Percentiles rank a stretch among this genome's conserved stretches.
Evolutionary conservation across 23 tunicate species (phyloP).

Genomic region (Trididemnum miniatum): DNA sequence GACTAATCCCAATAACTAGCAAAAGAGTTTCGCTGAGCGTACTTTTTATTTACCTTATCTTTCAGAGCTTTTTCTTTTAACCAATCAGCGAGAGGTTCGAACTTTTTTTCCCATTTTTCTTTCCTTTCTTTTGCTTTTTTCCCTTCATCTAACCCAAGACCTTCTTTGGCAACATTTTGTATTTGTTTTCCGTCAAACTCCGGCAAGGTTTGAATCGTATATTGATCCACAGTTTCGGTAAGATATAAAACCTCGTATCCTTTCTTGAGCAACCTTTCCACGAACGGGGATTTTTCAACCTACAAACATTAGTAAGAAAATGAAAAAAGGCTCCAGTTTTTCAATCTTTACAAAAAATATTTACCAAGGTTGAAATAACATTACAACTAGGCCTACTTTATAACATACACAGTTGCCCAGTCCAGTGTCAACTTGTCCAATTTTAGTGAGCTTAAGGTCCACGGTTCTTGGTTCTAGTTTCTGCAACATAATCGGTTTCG

Average conservation of each 20-base stretch:
- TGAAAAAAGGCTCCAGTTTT: too few relatives aligned
- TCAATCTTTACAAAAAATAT: too few relatives aligned
- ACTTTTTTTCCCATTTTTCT: conserved; percentile 85
- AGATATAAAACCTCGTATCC: conserved; percentile 96
- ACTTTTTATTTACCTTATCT: conserved; percentile 64
- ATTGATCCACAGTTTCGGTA: conserved; percentile 96
- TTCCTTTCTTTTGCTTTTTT: conserved; percentile 92
- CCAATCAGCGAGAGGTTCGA: conserved; percentile 86
- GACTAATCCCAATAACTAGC: too few relatives aligned
- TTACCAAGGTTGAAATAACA: too few relatives aligned
- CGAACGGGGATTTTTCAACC: conserved; percentile 95
- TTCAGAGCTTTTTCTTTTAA: conserved; percentile 75
- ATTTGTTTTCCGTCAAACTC: conserved; percentile 98
- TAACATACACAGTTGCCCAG: too few relatives aligned
- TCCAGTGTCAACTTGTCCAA: too few relatives aligned
- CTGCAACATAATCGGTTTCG: too few relatives aligned
- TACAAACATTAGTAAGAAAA: conserved; percentile 13
- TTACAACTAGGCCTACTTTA: too few relatives aligned
- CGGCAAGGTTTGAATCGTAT: conserved; percentile 96
- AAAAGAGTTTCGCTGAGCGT: too few relatives aligned
- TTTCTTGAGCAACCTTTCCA: conserved; percentile 87
- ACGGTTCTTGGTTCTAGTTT: too few relatives aligned
- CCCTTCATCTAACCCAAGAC: conserved; percentile 89
- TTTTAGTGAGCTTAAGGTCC: too few relatives aligned
- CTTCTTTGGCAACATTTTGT: conserved; percentile 99